A percentile compares a stretch with the other conserved stretches of the same genome.
Conservation (phyloP, 2,888 invertebrate species). For the Scelioninae gen. 2 region DNA sequence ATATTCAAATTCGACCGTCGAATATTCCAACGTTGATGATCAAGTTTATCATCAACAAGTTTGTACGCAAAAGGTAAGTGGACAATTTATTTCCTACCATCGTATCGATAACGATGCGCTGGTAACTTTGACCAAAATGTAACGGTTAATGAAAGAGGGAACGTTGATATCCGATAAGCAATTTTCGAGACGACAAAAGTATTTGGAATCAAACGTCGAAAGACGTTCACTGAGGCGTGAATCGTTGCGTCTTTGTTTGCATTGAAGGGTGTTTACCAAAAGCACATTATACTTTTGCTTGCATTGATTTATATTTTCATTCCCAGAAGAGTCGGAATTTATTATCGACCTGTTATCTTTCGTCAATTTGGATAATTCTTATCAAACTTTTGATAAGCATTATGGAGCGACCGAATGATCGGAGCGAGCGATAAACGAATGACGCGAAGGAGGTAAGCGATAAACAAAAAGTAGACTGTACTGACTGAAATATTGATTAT, state of each 20-base stretch:
- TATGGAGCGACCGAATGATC: constrained; percentile 30
- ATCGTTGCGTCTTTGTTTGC: constrained; percentile 9
- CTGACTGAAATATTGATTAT: constrained; percentile 36
- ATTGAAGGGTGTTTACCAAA: constrained; percentile 14
- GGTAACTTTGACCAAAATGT: no score
- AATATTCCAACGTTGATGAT: no score
- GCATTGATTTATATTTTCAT: constrained; percentile 29
- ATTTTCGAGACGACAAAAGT: neutral
- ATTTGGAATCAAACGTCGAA: constrained; percentile 16
- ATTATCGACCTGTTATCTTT: no score
- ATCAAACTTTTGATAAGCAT: constrained; percentile 28
- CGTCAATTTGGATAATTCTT: no score
- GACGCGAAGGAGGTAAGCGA: constrained; percentile 4
- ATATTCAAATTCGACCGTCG: no score
- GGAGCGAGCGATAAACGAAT: constrained; percentile 18
- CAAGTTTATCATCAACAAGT: no score
- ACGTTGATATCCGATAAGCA: no score
- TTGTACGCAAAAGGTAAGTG: no score
- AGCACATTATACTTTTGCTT: constrained; percentile 23
- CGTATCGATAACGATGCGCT: no score
- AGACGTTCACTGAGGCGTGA: constrained; percentile 15
- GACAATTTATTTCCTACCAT: no score
- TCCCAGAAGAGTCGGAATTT: neutral
- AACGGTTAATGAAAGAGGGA: no score
- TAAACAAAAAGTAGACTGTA: constrained; percentile 36